Base-by-base conservation (phyloP, 2,797 vertebrate species). In the Phrynocephalus vlangalii region DNA sequence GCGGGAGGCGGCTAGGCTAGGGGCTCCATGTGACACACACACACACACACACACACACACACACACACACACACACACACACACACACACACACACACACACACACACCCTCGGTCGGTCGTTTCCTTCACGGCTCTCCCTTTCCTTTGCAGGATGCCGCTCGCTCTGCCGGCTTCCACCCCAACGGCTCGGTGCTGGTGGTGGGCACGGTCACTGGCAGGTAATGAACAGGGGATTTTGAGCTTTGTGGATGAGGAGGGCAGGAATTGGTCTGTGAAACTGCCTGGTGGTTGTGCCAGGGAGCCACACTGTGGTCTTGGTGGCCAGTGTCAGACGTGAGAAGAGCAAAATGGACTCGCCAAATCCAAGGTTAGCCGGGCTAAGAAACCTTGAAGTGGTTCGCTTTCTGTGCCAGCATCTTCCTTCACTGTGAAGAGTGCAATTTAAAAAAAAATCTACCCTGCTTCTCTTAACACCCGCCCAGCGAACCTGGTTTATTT, bases 131-230 rank as follows among this genome's bases (percentile, higher is more conserved):
- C 5, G 16, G 24, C 20, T n/a, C 9, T n/a, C n/a, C 3, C 44
- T 56, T 20, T 67, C 38, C n/a, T 56, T 52, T 91, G 13, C 93
- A 99, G 98, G 98, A 99, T 88, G 96, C 97, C 0, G 98, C 97
- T 0, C 95, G 97, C 86, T 98, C 96, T 24, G 97, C 96, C 16
- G 97, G 97, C 77, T 99, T 99, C 92, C 98, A 99, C 92, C 98
- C 98, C 90, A 97, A 94, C 1, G 98, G 98, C 0, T 93, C 95
- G 0, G 98, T 99, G 75, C 87, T 99, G 86, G 98, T 98, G 0
- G 96, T 99, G 79, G 98, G 98, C 81, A 98, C 98, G 18, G 97
- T 98, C 94, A 97, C 97, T 66, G 98, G 97, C 96, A 98, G 97
- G 98, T 99, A 91, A 33, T 92, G 66, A 91, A 33, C 92, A 50